Base-by-base conservation (phyloP, 2,888 invertebrate species). In the Drosophila infuscata region DNA sequence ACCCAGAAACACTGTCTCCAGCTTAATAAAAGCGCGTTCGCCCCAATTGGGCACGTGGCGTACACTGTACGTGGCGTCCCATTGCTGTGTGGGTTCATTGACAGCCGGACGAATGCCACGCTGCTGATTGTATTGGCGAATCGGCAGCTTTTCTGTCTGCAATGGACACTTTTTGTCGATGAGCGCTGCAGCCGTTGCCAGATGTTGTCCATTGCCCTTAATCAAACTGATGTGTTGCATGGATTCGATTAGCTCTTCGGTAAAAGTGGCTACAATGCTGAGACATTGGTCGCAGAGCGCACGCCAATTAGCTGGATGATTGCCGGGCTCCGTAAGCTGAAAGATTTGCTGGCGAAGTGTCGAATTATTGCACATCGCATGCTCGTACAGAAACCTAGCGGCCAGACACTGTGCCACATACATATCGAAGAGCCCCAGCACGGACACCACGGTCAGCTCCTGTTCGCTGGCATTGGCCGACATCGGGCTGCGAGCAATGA, bases 291-390 rank as follows among this genome's bases (percentile, higher is more conserved):
- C 95, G 53, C 88, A 90, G 12, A 98, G 92, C 76, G 95, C 94
- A 87, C 96, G 97, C 98, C 98, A 98, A 89, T 97, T 97, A 88
- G 97, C 96, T 0, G 98, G 97, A 92, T 97, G 97, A 36, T 97
- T 97, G 29, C 92, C 97, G 33, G 97, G 97, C 88, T 96, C 95
- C 36, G 97, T 97, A 0, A 97, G 93, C 17, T 95, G 94, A 90
- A 96, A 98, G 49, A 98, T 94, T 66, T 95, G 93, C 79, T 94
- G 92, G 56, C 97, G 94, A 82, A 97, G 94, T 0, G 76, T 58
- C 30, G 93, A 91, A 49, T 96, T 95, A 87, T 95, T 95, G 84
- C 79, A 78, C 6, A 72, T 73, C 0, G 95, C 94, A 83, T 97
- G 92, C 38, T 95, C 94, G 83, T 94, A 95, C 29, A 98, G 94